phyloP scores from a whole-genome alignment of 2,797 vertebrate species.

The Darevskia mixta region DNA sequence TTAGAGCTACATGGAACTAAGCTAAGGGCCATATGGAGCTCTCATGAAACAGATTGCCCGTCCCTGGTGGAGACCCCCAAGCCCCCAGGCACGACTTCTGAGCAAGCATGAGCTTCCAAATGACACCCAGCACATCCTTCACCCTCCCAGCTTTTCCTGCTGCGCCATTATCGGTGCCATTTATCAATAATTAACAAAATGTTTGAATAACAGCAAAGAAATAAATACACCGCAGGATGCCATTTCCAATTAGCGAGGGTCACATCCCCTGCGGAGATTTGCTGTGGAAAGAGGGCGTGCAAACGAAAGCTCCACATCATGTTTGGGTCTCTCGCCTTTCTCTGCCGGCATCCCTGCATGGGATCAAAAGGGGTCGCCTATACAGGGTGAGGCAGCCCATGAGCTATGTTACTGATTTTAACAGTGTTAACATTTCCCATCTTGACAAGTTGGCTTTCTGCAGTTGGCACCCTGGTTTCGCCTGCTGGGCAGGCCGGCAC shows the following conservation, averaged over 20 bases:
- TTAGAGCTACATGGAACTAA: no score
- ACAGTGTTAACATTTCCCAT: conserved; percentile 68
- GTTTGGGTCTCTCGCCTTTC: conserved; percentile 45
- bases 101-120: not conserved
- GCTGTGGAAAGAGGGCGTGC: conserved; percentile 68
- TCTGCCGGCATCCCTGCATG: conserved; percentile 42
- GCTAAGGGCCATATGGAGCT: no score
- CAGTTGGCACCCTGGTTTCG: conserved; percentile 32
- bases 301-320: conserved; percentile 72
- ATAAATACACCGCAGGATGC: conserved; percentile 57
- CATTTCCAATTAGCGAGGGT: conserved; percentile 74
- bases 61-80: no score
- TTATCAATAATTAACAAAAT: conserved; percentile 70
- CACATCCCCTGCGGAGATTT: conserved; percentile 63
- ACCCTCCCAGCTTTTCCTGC: not conserved
- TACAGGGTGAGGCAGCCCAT: conserved; percentile 47
- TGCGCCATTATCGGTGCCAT: conserved; percentile 6
- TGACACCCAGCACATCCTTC: not conserved
- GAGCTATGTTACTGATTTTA: conserved; percentile 55
- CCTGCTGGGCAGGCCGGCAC: conserved; percentile 60
- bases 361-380: conserved; percentile 44
- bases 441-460: conserved; percentile 17
- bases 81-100: not conserved
- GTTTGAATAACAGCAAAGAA: conserved; percentile 52
- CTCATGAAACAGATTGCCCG: no score